Evolutionary conservation across 37 sponge, comb jelly and placozoan genomes (phyloP), one percentile per base, ranked within the genome.

Genomic region (Spongia lamella): DNA sequence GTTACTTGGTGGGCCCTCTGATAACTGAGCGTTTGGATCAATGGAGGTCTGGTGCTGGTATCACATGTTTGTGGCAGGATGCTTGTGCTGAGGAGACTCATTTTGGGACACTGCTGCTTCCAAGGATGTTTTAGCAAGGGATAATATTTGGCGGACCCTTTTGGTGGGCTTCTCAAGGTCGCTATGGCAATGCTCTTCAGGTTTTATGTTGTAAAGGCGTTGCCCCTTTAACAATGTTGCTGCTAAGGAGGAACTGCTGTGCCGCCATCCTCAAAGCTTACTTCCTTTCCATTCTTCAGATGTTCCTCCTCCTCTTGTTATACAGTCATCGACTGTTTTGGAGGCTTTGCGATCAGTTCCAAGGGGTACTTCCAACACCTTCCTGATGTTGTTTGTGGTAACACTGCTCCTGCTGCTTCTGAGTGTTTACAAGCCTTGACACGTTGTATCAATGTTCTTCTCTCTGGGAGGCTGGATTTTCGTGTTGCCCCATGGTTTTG

Each of bases 361-460:
- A 11, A 63, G 27, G 9, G 77, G 54, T 13, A 50, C 77, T 25
- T 51, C 15, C 43, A 37, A 11, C 77, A 76, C 34, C 50, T 63
- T 15, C 24, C 22, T 51, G 77, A 76, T 16, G 77, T 66, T 3
- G 52, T 76, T 4, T 63, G 17, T 19, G 62, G 65, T 15, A 49
- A 64, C 29, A 63, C 77, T 47, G 53, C 77, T 26, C 38, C 40
- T 35, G 15, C 54, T 6, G 77, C 65, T 24, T 34, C 38, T 24
- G 13, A 15, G 6, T 17, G 14, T 16, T 53, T 63, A 17, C 29
- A 15, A 37, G 64, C 63, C 35, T 20, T 70, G 15, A 49, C 53
- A 6, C 9, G 20, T n/a, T 39, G 43, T 38, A 19, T 39, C 53
- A 39, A 47, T 6, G 54, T 70, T 19, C 20, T 20, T 7, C 11